A percentile compares a stretch with the other conserved stretches of the same genome.
Conservation (phyloP, 1,140 invertebrate species). For the Asbolus verrucosus region DNA sequence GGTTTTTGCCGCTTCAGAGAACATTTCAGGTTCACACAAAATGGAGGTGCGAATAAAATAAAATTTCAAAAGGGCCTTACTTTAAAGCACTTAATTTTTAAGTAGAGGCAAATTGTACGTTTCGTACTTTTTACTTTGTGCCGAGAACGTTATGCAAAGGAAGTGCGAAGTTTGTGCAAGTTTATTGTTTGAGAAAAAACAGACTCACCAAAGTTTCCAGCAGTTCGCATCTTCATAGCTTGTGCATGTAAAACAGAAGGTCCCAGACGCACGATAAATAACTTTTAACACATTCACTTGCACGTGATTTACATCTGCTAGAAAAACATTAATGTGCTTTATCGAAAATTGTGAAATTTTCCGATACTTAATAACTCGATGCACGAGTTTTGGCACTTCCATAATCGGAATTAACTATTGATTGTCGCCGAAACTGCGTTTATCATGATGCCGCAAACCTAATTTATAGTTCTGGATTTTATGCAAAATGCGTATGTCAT, state of each 20-base stretch:
- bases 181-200: conserved; percentile 36
- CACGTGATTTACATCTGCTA: conserved; percentile 11
- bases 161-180: conserved; percentile 21
- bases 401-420: too few species aligned
- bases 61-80: conserved; percentile 17
- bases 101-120: conserved; percentile 28
- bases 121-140: conserved; percentile 31
- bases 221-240: conserved; percentile 34
- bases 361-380: too few species aligned
- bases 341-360: conserved; percentile 15
- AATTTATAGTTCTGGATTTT: too few species aligned
- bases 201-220: conserved; percentile 15
- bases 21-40: not conserved
- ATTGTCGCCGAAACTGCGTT: too few species aligned
- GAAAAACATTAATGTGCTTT: conserved; percentile 26
- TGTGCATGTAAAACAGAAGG: conserved; percentile 38
- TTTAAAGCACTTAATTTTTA: conserved; percentile 21
- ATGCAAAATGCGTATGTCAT: too few species aligned
- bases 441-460: too few species aligned
- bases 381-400: too few species aligned
- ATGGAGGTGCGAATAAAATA: not conserved
- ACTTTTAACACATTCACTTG: conserved; percentile 28
- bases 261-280: conserved; percentile 29
- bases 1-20: conserved; percentile 32
- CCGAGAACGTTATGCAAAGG: conserved; percentile 15